Evolutionary conservation across 2,797 vertebrate species (phyloP), one percentile per base, ranked within the genome.

Genomic region (Varecia variegata): DNA sequence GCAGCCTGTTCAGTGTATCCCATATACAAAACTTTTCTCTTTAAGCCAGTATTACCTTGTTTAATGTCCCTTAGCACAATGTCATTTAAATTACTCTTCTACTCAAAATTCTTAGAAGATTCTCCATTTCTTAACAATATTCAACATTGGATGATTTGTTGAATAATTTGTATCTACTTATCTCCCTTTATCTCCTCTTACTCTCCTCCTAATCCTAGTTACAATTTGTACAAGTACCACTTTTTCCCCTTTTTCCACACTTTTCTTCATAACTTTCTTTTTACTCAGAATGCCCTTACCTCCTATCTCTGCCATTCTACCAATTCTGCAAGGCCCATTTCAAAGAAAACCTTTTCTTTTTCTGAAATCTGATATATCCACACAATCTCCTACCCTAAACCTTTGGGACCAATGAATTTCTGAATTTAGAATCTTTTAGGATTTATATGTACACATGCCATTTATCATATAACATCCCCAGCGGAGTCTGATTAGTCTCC

Each of bases 341-440:
- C 65, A 90, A 94, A 92, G 27, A 35, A 35, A n/a, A 45, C 4
- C 7, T 30, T 85, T 87, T 71, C 40, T 76, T 95, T 80, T 80
- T 45, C 40, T 94, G 50, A 85, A 93, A 82, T 62, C 25, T 77
- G 17, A 84, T 95, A 58, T 0, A 54, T 12, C 11, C 30, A 47
- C 5, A 50, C 3, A 88, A 60, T 27, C 32, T 47, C 4, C 17
- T 81, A 18, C 76, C 65, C n/a, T 68, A 87, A 80, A 50, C 7
- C 13, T n/a, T 65, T 50, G 30, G 25, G 7, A 68, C 15, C 79
- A 88, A 6, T 35, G 32, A n/a, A 88, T 77, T 95, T 93, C 35
- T 94, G n/a, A 95, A 88, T 71, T 80, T 54, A 60, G 12, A 85
- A 47, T n/a, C 30, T 94, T 60, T 84, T 71, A 14, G 32, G 93